These are phyloP conservation scores for Corythoichthys haematopterus DNA, from an alignment of 2,113 vertebrate species.

Conservation along the genomic window DNA sequence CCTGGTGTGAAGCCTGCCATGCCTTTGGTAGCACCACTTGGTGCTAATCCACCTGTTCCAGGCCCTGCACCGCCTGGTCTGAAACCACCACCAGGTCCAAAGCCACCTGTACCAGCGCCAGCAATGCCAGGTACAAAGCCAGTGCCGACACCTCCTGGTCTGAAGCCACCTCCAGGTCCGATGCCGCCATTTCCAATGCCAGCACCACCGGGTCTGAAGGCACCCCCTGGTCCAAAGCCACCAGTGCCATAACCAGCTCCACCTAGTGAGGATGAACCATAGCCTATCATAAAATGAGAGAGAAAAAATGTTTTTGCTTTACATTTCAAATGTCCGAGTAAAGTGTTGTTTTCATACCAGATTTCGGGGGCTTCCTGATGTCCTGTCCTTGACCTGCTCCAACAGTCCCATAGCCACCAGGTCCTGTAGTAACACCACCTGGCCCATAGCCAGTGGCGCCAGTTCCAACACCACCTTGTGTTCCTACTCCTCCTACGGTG, in stretches of 20 bases:
- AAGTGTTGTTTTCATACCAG: constrained; percentile 33
- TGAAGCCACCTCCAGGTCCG: constrained; percentile 15
- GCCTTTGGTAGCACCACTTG: constrained; percentile 8
- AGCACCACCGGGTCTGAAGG: neutral
- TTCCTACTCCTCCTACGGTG: constrained; percentile 23
- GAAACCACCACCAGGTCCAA: neutral
- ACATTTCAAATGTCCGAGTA: constrained; percentile 2
- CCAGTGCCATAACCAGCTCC: constrained; percentile 43
- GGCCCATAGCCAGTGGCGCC: constrained; percentile 22
- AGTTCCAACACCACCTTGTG: constrained; percentile 17
- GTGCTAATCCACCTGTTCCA: constrained; percentile 8
- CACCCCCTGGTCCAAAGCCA: constrained; percentile 6
- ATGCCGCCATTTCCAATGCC: constrained; percentile 14
- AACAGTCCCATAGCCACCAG: constrained; percentile 35
- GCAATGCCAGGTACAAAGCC: constrained; percentile 13
- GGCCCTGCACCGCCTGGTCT: constrained; percentile 12
- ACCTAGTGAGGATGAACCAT: constrained; percentile 48
- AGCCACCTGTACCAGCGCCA: constrained; percentile 26
- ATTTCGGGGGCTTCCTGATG: constrained; percentile 48
- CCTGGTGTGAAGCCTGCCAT: constrained; percentile 12
- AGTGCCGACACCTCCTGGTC: constrained; percentile 20
- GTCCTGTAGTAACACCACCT: constrained; percentile 49
- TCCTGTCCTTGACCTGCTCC: constrained; percentile 45
- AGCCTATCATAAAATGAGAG: constrained; percentile 28
- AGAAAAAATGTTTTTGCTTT: neutral